A percentile compares a stretch with the other conserved stretches of the same genome.
Evolutionary conservation across 2,797 vertebrate species (phyloP).

Genomic region (Pangasius djambal): DNA sequence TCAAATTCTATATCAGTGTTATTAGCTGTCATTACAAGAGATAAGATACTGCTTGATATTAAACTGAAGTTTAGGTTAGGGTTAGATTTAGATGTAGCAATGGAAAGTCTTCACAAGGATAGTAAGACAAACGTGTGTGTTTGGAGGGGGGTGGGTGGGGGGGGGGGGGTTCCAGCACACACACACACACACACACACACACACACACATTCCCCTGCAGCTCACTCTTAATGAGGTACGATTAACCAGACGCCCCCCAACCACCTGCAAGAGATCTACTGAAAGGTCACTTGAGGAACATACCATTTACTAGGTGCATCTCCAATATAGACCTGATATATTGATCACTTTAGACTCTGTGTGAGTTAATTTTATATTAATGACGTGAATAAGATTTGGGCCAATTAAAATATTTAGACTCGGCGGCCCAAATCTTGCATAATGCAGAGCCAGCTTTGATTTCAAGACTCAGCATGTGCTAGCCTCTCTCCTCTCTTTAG

Average conservation of each 20-base stretch:
- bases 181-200: too few relatives aligned
- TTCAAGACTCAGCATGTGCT: conserved; percentile 2
- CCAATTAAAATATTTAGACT: conserved; percentile 18
- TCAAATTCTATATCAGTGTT: neutral
- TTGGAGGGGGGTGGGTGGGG: too few relatives aligned
- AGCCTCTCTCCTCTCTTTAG: conserved; percentile 10
- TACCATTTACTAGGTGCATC: neutral
- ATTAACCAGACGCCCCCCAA: conserved; percentile 24
- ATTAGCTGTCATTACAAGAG: neutral
- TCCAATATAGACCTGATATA: neutral
- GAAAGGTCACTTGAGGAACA: conserved; percentile 13
- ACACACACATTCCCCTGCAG: neutral
- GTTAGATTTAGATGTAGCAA: neutral
- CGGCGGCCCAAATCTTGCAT: neutral
- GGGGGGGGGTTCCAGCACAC: too few relatives aligned
- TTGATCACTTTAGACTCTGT: neutral
- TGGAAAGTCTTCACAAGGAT: neutral
- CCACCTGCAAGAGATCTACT: conserved; percentile 1
- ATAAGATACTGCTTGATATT: neutral
- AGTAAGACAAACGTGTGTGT: neutral
- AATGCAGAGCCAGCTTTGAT: conserved; percentile 22
- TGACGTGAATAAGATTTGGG: neutral
- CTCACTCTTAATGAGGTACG: conserved; percentile 41
- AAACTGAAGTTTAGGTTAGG: neutral
- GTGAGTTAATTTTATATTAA: neutral